Evolutionary conservation across 92 coral and sea anemone genomes (phyloP), one percentile per base, ranked within the genome.

Genomic region (Pocillopora meandrina): DNA sequence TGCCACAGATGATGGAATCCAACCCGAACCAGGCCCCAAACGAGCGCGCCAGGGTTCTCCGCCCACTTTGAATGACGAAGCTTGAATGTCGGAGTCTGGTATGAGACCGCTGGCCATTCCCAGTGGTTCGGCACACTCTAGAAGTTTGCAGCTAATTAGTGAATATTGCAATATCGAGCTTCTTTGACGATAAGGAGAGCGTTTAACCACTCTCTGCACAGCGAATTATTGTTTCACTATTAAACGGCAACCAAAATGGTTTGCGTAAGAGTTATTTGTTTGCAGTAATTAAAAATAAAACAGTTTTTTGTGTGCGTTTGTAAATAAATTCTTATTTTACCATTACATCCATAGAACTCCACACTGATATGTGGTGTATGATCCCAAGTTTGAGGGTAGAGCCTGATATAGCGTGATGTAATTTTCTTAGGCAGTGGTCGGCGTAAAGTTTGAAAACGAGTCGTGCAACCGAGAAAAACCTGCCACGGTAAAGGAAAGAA

Each of bases 11-110:
- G 20, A 65, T 15, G 92, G 87, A 31, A 84, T 73, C 93, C 93
- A 90, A 31, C 84, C 91, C 9, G 73, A 31, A 12, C 85, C 73
- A 55, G n/a, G 15, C 20, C 88, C 90, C 58, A 91, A 31, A 42
- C 86, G 86, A 35, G 89, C 91, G 52, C 87, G 71, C 80, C 86
- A 87, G 3, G 93, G 91, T 49, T 91, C 91, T 49, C 83, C 74
- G 13, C 86, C 84, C 13, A 74, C 61, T 23, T 18, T 10, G 69
- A 68, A 87, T 15, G 88, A 81, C 15, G 91, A 87, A 21, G 93
- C 89, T 4, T 36, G 33, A 33, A 91, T 72, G 42, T 82, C 70
- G 47, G 83, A 78, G 80, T 88, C 81, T 21, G 82, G 86, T 61
- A 84, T 84, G 20, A 67, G 75, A 9, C 87, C 81, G 23, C 74